Evolutionary conservation across 2,797 vertebrate genomes (phyloP).

Genomic region (Balearica regulorum): DNA sequence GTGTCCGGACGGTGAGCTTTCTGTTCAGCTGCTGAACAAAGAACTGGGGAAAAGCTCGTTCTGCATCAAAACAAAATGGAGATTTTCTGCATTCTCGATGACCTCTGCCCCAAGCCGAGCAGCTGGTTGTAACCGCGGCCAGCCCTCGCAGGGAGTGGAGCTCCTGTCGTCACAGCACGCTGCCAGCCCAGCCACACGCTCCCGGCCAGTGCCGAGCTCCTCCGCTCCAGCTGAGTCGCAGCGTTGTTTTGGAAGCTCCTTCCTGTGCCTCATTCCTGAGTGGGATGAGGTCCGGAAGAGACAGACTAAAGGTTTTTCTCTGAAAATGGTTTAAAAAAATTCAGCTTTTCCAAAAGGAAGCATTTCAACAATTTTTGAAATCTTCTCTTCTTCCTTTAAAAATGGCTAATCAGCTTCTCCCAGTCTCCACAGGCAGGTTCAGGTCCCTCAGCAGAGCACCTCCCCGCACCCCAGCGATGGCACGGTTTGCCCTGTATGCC

Average conservation of each 20-base stretch:
- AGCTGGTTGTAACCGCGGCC: accelerated
- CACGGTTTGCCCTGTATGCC: accelerated
- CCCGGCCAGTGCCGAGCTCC: background rate
- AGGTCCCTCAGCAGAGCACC: background rate
- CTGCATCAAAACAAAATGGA: background rate
- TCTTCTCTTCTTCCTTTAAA: background rate
- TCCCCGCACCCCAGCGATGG: background rate
- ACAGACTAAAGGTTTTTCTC: background rate
- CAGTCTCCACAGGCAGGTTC: too few relatives aligned
- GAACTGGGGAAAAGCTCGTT: background rate
- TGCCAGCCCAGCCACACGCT: background rate
- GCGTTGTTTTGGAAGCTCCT: conserved; percentile 52
- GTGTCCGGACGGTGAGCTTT: accelerated
- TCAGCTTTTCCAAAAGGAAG: background rate
- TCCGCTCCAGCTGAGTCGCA: background rate
- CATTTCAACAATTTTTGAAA: background rate
- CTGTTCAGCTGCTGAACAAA: background rate
- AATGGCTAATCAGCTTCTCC: background rate
- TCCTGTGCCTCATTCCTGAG: conserved; percentile 63
- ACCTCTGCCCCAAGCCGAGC: background rate
- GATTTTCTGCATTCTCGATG: background rate
- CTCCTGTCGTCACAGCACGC: accelerated
- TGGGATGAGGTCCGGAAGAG: background rate
- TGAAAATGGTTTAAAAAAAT: background rate
- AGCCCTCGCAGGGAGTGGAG: background rate